phyloP scores from a whole-genome alignment of 2,888 invertebrate genomes.

The Horisme vitalbata region DNA sequence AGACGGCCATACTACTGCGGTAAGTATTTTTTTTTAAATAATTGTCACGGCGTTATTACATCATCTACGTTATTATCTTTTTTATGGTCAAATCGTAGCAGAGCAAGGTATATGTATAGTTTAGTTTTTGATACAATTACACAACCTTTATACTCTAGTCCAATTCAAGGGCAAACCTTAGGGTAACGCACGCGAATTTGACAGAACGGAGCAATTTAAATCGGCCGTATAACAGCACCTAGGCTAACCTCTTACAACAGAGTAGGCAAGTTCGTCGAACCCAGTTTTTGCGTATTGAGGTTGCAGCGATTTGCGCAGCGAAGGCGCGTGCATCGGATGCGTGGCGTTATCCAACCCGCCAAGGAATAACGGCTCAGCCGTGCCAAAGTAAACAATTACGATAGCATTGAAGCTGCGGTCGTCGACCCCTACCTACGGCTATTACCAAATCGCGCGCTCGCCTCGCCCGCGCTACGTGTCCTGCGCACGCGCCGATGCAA shows the following conservation, averaged over 20 bases:
- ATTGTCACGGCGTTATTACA: too few relatives aligned
- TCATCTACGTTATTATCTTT: too few relatives aligned
- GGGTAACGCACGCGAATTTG: too few relatives aligned
- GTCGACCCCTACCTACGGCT: slow-evolving; percentile 50
- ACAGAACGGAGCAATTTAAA: too few relatives aligned
- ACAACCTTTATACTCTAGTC: too few relatives aligned
- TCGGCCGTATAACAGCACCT: too few relatives aligned
- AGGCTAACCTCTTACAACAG: slow-evolving; percentile 4
- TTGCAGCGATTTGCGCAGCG: slow-evolving; percentile 58
- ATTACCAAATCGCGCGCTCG: slow-evolving; percentile 50
- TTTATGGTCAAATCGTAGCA: too few relatives aligned
- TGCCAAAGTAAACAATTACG: slow-evolving; percentile 74
- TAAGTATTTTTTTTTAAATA: too few relatives aligned
- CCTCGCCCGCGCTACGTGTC: slow-evolving; percentile 34
- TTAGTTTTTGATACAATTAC: too few relatives aligned
- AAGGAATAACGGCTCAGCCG: slow-evolving; percentile 51
- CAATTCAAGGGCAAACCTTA: too few relatives aligned
- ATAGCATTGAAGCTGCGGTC: slow-evolving; percentile 64
- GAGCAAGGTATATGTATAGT: too few relatives aligned
- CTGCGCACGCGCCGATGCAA: slow-evolving; percentile 29
- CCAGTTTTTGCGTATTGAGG: slow-evolving; percentile 53
- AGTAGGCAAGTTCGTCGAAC: slow-evolving; percentile 42
- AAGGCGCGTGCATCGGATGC: slow-evolving; percentile 40
- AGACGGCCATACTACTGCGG: too few relatives aligned
- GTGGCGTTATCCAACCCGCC: slow-evolving; percentile 37